Evolutionary conservation across 2,888 invertebrate species (phyloP).

Genomic region (Leptopilina syphax): DNA sequence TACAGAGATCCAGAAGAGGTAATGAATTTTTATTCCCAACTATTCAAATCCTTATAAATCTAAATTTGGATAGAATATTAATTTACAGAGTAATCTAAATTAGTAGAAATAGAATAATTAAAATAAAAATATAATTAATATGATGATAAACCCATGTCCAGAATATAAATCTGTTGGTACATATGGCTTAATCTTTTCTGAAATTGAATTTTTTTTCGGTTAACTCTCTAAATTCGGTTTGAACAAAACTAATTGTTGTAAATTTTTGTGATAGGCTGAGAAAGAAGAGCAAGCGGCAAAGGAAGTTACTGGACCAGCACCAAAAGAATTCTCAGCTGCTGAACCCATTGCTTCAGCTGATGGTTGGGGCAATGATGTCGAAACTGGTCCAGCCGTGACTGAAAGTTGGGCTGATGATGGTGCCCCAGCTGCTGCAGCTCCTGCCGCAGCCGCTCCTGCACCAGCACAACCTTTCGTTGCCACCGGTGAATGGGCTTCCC

Average conservation of each 20-base stretch:
- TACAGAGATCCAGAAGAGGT: slow-evolving; percentile 99
- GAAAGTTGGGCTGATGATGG: slow-evolving; percentile 56
- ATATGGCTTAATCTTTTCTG: slow-evolving; percentile 72
- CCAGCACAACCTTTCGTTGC: slow-evolving; percentile 17
- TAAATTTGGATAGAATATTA: too few species aligned
- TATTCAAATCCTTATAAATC: not conserved
- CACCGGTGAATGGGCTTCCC: slow-evolving; percentile 46
- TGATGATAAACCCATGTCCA: slow-evolving; percentile 63
- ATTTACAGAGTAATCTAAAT: too few species aligned
- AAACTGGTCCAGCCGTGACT: slow-evolving; percentile 33
- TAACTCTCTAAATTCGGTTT: not conserved
- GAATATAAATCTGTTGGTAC: slow-evolving; percentile 63
- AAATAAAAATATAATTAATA: not conserved
- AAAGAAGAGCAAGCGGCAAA: slow-evolving; percentile 96
- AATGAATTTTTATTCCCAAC: slow-evolving; percentile 5
- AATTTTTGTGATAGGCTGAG: slow-evolving; percentile 81
- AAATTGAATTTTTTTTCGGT: slow-evolving; percentile 40
- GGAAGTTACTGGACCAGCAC: slow-evolving; percentile 81
- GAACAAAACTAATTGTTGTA: not conserved
- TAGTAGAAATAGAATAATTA: too few species aligned
- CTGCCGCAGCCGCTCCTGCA: slow-evolving; percentile 39
- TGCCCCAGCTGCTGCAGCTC: slow-evolving; percentile 40
- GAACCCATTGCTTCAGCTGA: slow-evolving; percentile 76
- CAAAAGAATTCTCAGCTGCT: slow-evolving; percentile 77
- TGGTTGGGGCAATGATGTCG: slow-evolving; percentile 80